Evolutionary conservation across 2,888 invertebrate genomes (phyloP).

Genomic region (Macrosoma leucophasiata): DNA sequence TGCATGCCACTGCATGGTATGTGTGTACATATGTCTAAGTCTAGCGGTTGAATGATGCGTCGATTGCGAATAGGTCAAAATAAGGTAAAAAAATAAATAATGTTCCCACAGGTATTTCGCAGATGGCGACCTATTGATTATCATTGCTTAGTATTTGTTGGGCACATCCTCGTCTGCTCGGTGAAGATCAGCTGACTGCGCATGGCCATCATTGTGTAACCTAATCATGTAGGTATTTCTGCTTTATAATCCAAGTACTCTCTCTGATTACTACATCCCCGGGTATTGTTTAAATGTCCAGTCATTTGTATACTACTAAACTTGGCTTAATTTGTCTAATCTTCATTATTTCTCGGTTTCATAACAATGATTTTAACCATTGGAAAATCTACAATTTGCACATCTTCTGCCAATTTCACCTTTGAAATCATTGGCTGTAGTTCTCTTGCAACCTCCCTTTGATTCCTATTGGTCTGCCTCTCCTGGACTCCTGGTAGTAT

Average conservation of each 20-base stretch:
- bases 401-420: no score
- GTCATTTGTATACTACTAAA: not conserved
- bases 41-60: no score
- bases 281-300: not conserved
- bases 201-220: not conserved
- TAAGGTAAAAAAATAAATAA: slow-evolving; percentile 27
- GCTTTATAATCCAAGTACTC: no score
- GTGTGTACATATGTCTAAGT: no score
- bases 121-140: slow-evolving; percentile 44
- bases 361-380: not conserved
- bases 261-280: not conserved
- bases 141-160: slow-evolving; percentile 42
- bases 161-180: not conserved
- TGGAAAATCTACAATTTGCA: no score
- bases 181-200: not conserved
- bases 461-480: no score
- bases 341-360: not conserved
- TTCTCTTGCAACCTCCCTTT: no score
- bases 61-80: no score
- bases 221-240: no score
- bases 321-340: not conserved
- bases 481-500: no score
- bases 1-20: no score
- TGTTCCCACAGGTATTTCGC: slow-evolving; percentile 47
- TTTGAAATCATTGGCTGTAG: no score